Conservation (phyloP, 2,113 vertebrate genomes). For the Polypterus senegalus region DNA sequence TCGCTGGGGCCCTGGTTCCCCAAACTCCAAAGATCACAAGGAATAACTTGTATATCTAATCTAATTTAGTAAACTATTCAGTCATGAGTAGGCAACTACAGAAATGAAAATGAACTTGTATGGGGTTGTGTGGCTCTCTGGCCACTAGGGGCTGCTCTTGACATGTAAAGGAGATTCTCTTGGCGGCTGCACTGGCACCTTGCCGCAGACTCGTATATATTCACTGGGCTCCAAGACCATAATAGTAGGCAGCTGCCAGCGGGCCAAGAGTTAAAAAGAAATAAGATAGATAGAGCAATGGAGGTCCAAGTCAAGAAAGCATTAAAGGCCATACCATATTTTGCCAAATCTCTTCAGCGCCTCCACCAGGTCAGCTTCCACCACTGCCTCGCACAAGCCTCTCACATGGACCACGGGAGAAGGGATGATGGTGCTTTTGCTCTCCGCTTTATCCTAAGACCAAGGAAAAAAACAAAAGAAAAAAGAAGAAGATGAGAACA, state of each 20-base stretch:
- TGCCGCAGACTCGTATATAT: no score
- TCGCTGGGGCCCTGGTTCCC: no score
- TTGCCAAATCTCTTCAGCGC: conserved; percentile 86
- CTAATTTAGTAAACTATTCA: no score
- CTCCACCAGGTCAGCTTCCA: conserved; percentile 92
- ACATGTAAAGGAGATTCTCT: no score
- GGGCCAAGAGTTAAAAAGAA: background rate
- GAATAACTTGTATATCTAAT: no score
- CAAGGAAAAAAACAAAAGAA: background rate
- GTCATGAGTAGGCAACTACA: no score
- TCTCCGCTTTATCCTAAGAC: conserved; percentile 52
- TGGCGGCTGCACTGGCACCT: no score
- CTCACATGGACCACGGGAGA: conserved; percentile 90
- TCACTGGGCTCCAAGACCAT: no score
- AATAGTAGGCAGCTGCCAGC: background rate
- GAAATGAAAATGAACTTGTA: no score
- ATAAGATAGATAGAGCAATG: background rate
- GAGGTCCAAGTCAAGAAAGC: background rate
- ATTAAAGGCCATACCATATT: conserved; percentile 65
- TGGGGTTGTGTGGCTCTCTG: no score
- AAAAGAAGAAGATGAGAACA: background rate
- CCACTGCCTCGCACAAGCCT: conserved; percentile 84
- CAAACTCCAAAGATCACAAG: no score
- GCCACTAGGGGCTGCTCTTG: background rate
- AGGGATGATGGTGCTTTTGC: conserved; percentile 61